Conservation (phyloP, 2,113 vertebrate genomes). For the Cavia aperea region DNA sequence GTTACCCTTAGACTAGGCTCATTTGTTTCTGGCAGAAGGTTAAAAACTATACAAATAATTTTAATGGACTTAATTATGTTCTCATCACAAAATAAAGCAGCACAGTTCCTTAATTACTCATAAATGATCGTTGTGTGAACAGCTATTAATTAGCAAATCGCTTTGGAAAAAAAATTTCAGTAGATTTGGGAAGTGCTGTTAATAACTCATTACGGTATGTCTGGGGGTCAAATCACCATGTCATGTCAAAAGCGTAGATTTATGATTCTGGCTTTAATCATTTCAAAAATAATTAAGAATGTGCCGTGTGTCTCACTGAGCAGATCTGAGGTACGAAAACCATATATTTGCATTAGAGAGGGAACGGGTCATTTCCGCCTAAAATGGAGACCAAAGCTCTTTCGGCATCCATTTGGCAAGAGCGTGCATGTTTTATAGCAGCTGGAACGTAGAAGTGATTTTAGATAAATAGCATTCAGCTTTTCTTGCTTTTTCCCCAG, state of each 20-base stretch:
- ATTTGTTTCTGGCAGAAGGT: slow-evolving; percentile 59
- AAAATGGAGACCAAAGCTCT: slow-evolving; percentile 51
- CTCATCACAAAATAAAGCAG: slow-evolving; percentile 59
- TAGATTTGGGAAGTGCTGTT: slow-evolving; percentile 63
- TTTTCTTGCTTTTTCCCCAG: not conserved
- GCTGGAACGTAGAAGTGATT: slow-evolving; percentile 15
- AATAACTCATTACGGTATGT: slow-evolving; percentile 67
- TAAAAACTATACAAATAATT: slow-evolving; percentile 67
- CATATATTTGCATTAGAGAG: slow-evolving; percentile 70
- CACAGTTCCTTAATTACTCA: slow-evolving; percentile 61
- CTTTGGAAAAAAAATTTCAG: slow-evolving; percentile 55
- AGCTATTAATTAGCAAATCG: slow-evolving; percentile 70
- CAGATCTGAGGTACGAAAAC: slow-evolving; percentile 52
- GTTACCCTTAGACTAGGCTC: not conserved
- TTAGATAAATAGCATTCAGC: slow-evolving; percentile 25
- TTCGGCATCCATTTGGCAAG: slow-evolving; percentile 43
- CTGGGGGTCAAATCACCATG: slow-evolving; percentile 70
- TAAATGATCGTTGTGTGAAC: slow-evolving; percentile 48
- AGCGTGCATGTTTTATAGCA: slow-evolving; percentile 26
- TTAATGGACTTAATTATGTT: slow-evolving; percentile 64
- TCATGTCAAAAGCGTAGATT: slow-evolving; percentile 70
- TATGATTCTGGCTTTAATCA: slow-evolving; percentile 67
- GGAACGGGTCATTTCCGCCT: slow-evolving; percentile 50
- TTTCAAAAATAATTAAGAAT: slow-evolving; percentile 75
- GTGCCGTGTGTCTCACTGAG: slow-evolving; percentile 64